Base-by-base conservation (phyloP, 2,888 invertebrate species). In the Crossocerus cetratus region DNA sequence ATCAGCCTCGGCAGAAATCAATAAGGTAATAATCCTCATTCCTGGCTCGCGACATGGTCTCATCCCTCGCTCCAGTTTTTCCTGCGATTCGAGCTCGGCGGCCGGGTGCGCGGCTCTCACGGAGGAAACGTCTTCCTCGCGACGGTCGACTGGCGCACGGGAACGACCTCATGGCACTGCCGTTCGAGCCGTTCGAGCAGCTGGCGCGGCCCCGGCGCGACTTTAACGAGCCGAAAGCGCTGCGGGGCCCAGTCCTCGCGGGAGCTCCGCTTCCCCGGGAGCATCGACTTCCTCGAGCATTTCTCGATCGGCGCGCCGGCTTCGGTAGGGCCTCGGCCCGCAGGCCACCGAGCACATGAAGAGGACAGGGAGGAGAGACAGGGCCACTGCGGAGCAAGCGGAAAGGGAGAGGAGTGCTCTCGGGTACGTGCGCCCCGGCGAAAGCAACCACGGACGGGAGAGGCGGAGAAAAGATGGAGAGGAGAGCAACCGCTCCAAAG, bases 221-320 rank as follows among this genome's bases (percentile, higher is more conserved):
- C 13, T 18, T 43, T 59, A 59, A 59, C 20, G 11, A 42, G n/a
- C n/a, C 32, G 23, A 13, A 8, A 42, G 0, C 2, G 3, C 20
- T 13, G 11, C 2, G 4, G 18, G 18, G 22, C 4, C 14, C 32
- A 4, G 13, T 63, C 62, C 58, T 60, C 45, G 44, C 55, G 43
- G 23, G 43, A 57, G 13, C 20, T 55, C 49, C 65, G 63, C 57
- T 61, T 61, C 57, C 55, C 56, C 60, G 54, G 59, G 59, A 23
- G 67, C 45, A 49, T 68, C 69, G 54, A 32, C 23, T 58, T 67
- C 65, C 67, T 74, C 64, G 16, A 23, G 49, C 66, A 70, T 70
- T 23, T 63, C 64, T 65, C 69, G 72, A 80, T 78, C 70, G 80
- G 78, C 83, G 81, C 81, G 83, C 78, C 83, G 73, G 84, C 8